Evolutionary conservation across 2,888 invertebrate species (phyloP).

Genomic region (Chironomus tentans): DNA sequence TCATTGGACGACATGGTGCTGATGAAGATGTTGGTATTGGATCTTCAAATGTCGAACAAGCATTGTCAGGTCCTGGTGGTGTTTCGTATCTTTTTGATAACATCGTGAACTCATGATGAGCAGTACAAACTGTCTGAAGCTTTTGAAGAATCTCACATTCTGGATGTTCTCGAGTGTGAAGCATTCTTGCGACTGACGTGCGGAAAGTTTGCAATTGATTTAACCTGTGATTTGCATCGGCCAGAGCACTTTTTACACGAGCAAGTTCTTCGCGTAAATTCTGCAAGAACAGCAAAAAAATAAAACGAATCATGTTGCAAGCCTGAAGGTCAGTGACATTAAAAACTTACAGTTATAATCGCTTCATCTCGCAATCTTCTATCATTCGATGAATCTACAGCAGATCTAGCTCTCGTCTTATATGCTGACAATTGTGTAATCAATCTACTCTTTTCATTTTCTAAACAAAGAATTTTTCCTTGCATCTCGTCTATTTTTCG

Average conservation of each 20-base stretch:
- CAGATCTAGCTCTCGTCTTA: constrained; percentile 38
- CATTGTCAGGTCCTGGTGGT: constrained; percentile 40
- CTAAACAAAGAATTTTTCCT: constrained; percentile 70
- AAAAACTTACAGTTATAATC: constrained; percentile 40
- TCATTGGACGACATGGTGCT: constrained; percentile 37
- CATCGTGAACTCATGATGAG: constrained; percentile 78
- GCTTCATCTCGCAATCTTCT: constrained; percentile 40
- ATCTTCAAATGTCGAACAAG: constrained; percentile 38
- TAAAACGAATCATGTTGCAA: too few relatives aligned
- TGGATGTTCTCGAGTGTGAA: constrained; percentile 62
- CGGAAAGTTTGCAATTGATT: constrained; percentile 70
- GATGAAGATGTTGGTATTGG: constrained; percentile 33
- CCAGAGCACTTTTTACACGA: constrained; percentile 61
- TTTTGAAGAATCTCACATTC: constrained; percentile 69
- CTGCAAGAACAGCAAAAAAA: constrained; percentile 33
- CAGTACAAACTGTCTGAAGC: constrained; percentile 73
- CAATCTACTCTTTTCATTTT: constrained; percentile 59
- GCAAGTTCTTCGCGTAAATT: constrained; percentile 67
- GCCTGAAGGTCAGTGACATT: not conserved
- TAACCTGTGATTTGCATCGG: constrained; percentile 66
- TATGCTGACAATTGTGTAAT: constrained; percentile 36
- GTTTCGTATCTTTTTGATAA: constrained; percentile 65
- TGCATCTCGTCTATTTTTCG: constrained; percentile 77
- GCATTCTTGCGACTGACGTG: constrained; percentile 60
- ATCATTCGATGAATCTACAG: constrained; percentile 39